Evolutionary conservation across 30 jellyfish, hydroid and myxozoan species (phyloP).

Genomic region (Nemopilema nomurai): DNA sequence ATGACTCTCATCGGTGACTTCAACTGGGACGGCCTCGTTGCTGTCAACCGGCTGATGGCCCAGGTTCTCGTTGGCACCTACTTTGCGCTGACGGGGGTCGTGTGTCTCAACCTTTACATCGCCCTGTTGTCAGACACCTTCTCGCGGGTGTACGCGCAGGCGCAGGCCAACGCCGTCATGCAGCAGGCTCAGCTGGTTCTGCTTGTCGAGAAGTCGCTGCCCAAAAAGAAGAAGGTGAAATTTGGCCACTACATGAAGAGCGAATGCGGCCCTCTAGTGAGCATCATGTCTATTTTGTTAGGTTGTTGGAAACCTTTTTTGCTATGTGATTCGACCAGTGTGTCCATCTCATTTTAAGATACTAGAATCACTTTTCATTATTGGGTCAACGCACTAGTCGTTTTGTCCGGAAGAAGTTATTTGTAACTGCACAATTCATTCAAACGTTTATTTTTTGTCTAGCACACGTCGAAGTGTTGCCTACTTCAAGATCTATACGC

Average conservation of each 20-base stretch:
- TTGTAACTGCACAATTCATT: too few species aligned
- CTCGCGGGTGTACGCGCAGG: slow-evolving; percentile 98
- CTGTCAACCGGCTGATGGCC: slow-evolving; percentile 94
- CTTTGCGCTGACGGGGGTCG: slow-evolving; percentile 96
- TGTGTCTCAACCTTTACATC: slow-evolving; percentile 94
- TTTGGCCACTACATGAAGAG: slow-evolving; percentile 94
- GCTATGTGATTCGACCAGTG: too few species aligned
- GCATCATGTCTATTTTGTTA: neutral
- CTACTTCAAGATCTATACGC: too few species aligned
- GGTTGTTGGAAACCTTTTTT: neutral
- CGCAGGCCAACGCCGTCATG: slow-evolving; percentile 99
- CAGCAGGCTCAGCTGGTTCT: slow-evolving; percentile 94
- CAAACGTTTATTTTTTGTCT: too few species aligned
- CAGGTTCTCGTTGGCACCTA: slow-evolving; percentile 95
- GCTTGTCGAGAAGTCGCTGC: slow-evolving; percentile 75
- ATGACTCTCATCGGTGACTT: slow-evolving; percentile 97
- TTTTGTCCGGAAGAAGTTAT: too few species aligned
- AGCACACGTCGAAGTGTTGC: too few species aligned
- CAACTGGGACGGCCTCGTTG: slow-evolving; percentile 93
- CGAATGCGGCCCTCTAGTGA: slow-evolving; percentile 94
- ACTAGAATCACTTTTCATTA: too few species aligned
- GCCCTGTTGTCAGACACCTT: slow-evolving; percentile 95
- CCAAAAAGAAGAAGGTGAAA: slow-evolving; percentile 70
- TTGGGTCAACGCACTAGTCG: too few species aligned
- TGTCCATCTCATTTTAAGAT: too few species aligned